phyloP scores from a whole-genome alignment of 1,140 invertebrate species.

The Holcopasites calliopsidis region DNA sequence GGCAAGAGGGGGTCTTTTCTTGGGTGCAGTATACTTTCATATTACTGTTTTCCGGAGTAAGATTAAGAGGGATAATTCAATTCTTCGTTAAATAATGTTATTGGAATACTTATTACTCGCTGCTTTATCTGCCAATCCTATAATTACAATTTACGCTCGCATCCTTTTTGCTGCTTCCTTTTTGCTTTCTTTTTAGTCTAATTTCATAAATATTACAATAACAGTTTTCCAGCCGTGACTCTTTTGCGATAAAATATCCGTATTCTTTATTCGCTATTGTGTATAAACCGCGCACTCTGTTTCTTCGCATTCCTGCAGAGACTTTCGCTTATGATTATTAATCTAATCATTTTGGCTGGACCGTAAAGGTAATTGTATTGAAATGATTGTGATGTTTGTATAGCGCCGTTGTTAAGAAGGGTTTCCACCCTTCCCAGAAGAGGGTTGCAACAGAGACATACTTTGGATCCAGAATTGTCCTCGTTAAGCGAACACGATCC shows the following conservation, averaged over 20 bases:
- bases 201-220: background rate
- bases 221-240: background rate
- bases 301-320: too few species aligned
- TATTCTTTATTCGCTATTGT: too few species aligned
- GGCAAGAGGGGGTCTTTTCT: too few species aligned
- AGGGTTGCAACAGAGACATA: constrained; percentile 66
- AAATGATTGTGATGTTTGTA: constrained; percentile 53
- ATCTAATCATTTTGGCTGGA: background rate
- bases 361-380: constrained; percentile 3
- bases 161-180: background rate
- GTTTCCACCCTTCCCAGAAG: constrained; percentile 65
- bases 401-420: constrained; percentile 74
- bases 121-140: too few species aligned
- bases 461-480: constrained; percentile 65
- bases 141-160: background rate
- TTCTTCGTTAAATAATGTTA: too few species aligned
- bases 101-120: background rate
- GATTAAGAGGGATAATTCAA: too few species aligned
- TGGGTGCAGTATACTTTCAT: too few species aligned
- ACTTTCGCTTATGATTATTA: too few species aligned
- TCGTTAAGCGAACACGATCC: constrained; percentile 60
- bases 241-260: background rate
- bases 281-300: too few species aligned
- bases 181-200: background rate
- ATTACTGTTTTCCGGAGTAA: too few species aligned